Base-by-base conservation (phyloP, 2,797 vertebrate genomes). In the Nannoperca australis region DNA sequence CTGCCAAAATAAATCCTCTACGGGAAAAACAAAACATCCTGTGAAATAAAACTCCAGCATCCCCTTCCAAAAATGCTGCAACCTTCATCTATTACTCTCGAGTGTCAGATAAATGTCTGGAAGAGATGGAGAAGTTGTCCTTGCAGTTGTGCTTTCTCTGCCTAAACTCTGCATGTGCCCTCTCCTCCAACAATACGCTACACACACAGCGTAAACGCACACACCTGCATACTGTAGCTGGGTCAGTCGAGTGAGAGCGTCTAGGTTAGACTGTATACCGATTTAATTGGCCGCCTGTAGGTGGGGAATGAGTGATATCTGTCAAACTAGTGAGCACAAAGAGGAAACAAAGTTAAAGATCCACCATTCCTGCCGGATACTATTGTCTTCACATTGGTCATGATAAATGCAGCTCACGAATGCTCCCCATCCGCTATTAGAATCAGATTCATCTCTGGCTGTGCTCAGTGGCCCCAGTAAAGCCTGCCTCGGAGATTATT, bases 11-110 rank as follows among this genome's bases (percentile, higher is more conserved):
- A 89, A 93, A 93, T 82, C 84, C 91, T 91, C 91, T 73, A 81
- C 42, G 88, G 88, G 86, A 90, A 92, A 93, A 93, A 91, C 85
- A 92, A 92, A 93, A 90, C 90, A 93, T 92, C 88, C 86, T 84
- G 90, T 91, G 88, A 94, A 92, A 92, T 92, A 93, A 93, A 92
- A 92, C 90, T 93, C 90, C 53, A 78, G 85, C 87, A 87, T 90
- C 84, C 75, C 74, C 86, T 87, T 90, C 89, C 81, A 90, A 90
- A 93, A 93, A 79, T 77, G 84, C 89, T 79, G 87, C 82, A 91
- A 86, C 93, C 93, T 93, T 93, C 92, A 93, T 93, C 89, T 91
- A 82, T 91, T 89, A 91, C 87, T 85, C 87, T 90, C 89, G 75
- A 89, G 82, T 88, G 91, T 93, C 88, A 86, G 89, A 91, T 90